These are phyloP conservation scores for Crambe crambe DNA, from an alignment of 37 sponge, comb jelly and placozoan genomes.

Conservation along the genomic window DNA sequence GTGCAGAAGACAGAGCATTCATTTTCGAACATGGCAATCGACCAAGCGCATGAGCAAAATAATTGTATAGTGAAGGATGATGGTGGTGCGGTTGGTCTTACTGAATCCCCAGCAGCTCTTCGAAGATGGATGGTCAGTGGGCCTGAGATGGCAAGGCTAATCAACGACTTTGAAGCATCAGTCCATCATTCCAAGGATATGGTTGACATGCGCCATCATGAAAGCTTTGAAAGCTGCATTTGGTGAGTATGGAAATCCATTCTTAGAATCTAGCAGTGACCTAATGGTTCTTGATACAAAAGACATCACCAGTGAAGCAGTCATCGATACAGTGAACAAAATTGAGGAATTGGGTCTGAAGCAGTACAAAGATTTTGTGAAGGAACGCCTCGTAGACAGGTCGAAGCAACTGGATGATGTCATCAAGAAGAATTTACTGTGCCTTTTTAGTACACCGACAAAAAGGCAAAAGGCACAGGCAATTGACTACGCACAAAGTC, in stretches of 20 bases:
- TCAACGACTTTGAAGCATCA: not conserved
- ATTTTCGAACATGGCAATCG: conserved; percentile 29
- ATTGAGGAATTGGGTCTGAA: not conserved
- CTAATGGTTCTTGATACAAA: too few species aligned
- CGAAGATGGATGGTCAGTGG: conserved; percentile 37
- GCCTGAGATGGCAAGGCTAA: not conserved
- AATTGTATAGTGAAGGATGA: conserved; percentile 19
- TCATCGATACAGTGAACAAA: not conserved
- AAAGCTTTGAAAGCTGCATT: not conserved
- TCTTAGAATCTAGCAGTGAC: not conserved
- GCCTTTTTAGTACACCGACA: not conserved
- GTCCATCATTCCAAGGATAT: not conserved
- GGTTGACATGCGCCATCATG: not conserved
- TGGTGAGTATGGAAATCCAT: not conserved
- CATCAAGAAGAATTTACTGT: not conserved
- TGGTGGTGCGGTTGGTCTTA: conserved; percentile 36
- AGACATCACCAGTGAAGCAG: too few species aligned
- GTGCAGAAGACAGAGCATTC: conserved; percentile 10
- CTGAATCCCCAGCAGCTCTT: conserved; percentile 1
- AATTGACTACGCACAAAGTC: too few species aligned
- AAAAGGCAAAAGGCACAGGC: not conserved
- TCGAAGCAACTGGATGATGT: not conserved
- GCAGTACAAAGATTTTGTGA: not conserved
- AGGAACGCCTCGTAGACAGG: not conserved
- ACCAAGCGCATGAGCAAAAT: conserved; percentile 31